Conservation (phyloP, 2,888 invertebrate species). For the Cataglyphis livida region DNA sequence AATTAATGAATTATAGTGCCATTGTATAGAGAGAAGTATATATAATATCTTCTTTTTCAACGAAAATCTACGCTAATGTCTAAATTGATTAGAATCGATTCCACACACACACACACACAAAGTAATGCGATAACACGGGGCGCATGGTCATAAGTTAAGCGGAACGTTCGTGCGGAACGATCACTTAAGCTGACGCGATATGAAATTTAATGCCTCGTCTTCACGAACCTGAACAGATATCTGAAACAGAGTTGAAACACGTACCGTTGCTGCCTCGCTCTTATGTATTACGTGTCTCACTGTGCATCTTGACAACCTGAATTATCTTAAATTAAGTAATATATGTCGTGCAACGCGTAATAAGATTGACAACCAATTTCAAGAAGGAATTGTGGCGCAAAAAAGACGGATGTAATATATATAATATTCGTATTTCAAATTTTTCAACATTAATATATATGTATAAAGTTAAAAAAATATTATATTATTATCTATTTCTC, state of each 20-base stretch:
- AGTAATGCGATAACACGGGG: conserved; percentile 20
- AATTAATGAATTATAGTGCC: neutral
- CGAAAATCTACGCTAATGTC: neutral
- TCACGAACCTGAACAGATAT: neutral
- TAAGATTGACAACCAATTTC: neutral
- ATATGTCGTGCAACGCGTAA: neutral
- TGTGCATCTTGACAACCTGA: neutral
- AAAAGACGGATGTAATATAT: neutral
- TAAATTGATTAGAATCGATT: neutral
- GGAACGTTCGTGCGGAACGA: conserved; percentile 30
- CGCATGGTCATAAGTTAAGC: conserved; percentile 34
- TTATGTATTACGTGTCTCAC: neutral
- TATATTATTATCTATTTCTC: neutral
- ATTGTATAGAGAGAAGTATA: neutral
- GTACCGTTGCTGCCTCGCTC: conserved; percentile 33
- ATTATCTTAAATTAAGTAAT: neutral
- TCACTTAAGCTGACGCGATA: conserved; percentile 40
- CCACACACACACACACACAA: neutral
- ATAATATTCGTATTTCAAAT: neutral
- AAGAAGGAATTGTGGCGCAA: neutral
- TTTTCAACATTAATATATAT: neutral
- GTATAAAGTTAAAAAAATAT: neutral
- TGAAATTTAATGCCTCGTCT: conserved; percentile 44
- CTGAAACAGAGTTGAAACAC: conserved; percentile 12
- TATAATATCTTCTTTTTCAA: neutral